Base-by-base conservation (phyloP, 2,797 vertebrate genomes). In the Artibeus lituratus region DNA sequence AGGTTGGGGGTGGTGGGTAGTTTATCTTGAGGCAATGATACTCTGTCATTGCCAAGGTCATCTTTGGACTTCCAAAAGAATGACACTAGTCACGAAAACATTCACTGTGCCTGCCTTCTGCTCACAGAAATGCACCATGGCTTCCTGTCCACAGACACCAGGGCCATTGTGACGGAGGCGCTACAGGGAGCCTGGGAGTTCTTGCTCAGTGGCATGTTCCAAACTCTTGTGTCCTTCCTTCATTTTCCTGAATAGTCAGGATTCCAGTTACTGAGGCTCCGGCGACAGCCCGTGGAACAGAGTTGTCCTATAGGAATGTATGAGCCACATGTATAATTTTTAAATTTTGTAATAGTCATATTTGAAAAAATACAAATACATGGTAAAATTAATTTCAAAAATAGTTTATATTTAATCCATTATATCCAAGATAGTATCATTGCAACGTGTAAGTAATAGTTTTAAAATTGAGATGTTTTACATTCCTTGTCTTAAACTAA, bases 211-310 rank as follows among this genome's bases (percentile, higher is more conserved):
- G 90, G 47, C 35, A 59, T 72, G 59, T 53, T 91, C 65, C 65
- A 93, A 86, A 94, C 91, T 83, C 49, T 83, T n/a, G 18, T 55
- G 76, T 44, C 53, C 70, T 91, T 91, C 53, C 87, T 96, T 91
- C 24, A 42, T 74, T 82, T 94, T 90, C 29, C 53, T 72, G 80
- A 94, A 82, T 53, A 24, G n/a, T 44, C 37, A 80, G 72, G 57
- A 72, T 70, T 77, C 26, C 44, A 67, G 14, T 77, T 73, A 89
- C 55, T 35, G 35, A 86, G 42, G 35, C 12, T 62, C 55, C 29
- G 7, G 19, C 32, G 32, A 86, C n/a, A 82, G 47, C 44, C 44
- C 57, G 42, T 80, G 53, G 19, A 94, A 47, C 11, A 92, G 39
- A 11, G 14, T 26, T 95, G 21, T 72, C 22, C 32, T 83, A 83